phyloP scores from a whole-genome alignment of 2,888 invertebrate genomes.

The Diloba caeruleocephala region DNA sequence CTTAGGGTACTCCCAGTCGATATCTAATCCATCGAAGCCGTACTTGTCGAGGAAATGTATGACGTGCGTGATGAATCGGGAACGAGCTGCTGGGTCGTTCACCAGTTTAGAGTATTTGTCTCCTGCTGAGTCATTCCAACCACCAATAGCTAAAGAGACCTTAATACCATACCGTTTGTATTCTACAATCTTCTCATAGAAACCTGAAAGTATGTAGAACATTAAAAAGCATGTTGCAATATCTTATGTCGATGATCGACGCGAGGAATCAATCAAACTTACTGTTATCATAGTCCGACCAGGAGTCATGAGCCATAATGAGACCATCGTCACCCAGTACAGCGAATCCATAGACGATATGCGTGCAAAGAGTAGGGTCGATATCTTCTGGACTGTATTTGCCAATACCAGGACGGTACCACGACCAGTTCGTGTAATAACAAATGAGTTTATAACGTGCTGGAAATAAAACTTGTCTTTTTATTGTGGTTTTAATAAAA shows the following conservation, averaged over 20 bases:
- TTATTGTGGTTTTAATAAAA: background rate
- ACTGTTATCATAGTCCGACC: slow-evolving; percentile 97
- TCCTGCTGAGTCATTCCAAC: slow-evolving; percentile 98
- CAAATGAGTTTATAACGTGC: slow-evolving; percentile 95
- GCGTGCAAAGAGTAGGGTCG: slow-evolving; percentile 96
- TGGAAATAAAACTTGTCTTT: slow-evolving; percentile 66
- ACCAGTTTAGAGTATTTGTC: slow-evolving; percentile 96
- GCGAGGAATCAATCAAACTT: slow-evolving; percentile 68
- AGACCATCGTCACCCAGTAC: slow-evolving; percentile 95
- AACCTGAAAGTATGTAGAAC: slow-evolving; percentile 84
- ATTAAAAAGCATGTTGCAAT: background rate
- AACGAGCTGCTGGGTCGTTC: slow-evolving; percentile 92
- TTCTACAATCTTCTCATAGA: slow-evolving; percentile 95
- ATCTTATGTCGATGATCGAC: no score
- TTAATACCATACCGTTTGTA: slow-evolving; percentile 94
- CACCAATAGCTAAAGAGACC: slow-evolving; percentile 96
- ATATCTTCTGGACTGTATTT: slow-evolving; percentile 96
- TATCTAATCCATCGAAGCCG: slow-evolving; percentile 97
- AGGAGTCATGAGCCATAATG: slow-evolving; percentile 95
- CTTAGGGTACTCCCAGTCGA: slow-evolving; percentile 98
- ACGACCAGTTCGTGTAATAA: slow-evolving; percentile 98
- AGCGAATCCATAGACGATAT: slow-evolving; percentile 97
- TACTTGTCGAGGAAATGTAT: slow-evolving; percentile 94
- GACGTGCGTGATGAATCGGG: slow-evolving; percentile 93
- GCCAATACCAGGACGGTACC: slow-evolving; percentile 95